Percentiles rank a stretch among this genome's conserved stretches.
phyloP scores from a whole-genome alignment of 2,888 invertebrate species.

The Flabesymbios commensalis region DNA sequence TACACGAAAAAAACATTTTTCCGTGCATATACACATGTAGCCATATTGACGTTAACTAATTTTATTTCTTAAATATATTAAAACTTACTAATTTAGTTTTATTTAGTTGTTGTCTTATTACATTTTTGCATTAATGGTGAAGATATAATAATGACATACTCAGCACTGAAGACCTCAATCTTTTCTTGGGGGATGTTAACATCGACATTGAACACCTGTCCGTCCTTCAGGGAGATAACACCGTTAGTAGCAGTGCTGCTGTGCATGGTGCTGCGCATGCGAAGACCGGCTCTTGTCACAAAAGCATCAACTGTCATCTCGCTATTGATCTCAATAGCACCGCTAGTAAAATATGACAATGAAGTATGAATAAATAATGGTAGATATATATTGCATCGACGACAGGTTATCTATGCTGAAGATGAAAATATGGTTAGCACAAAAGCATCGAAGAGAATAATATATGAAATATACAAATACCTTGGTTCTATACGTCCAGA shows the following conservation, averaged over 20 bases:
- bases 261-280: conserved; percentile 80
- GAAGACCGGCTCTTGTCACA: conserved; percentile 79
- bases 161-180: conserved; percentile 81
- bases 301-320: conserved; percentile 84
- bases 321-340: conserved; percentile 81
- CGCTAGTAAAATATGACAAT: no score
- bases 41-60: background rate
- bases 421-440: no score
- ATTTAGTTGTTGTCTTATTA: no score
- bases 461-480: conserved; percentile 63
- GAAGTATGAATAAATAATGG: background rate
- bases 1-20: no score
- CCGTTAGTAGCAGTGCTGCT: conserved; percentile 82
- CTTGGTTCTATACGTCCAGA: conserved; percentile 82
- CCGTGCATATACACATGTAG: no score
- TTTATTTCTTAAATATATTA: background rate
- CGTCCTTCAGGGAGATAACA: conserved; percentile 72
- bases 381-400: background rate
- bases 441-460: conserved; percentile 63
- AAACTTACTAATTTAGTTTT: no score
- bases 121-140: no score
- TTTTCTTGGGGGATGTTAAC: conserved; percentile 81
- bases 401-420: no score
- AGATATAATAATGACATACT: no score
- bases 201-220: conserved; percentile 72